These are phyloP conservation scores for Drosophila miranda DNA, from an alignment of 1,140 invertebrate species.

Conservation along the genomic window DNA sequence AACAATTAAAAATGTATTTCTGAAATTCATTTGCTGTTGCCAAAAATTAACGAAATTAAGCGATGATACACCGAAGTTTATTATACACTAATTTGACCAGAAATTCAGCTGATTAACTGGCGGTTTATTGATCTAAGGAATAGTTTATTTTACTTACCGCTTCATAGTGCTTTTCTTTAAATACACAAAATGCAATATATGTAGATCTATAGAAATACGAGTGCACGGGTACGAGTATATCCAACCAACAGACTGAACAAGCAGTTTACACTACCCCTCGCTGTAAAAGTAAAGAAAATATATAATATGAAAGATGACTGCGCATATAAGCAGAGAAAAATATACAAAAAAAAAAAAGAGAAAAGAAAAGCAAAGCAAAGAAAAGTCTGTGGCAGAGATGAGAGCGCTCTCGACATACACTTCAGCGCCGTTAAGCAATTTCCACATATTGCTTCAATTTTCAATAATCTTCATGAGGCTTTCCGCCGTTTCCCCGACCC, in stretches of 20 bases:
- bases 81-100: background rate
- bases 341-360: conserved; percentile 13
- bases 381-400: background rate
- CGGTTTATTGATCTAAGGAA: conserved; percentile 24
- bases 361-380: conserved; percentile 21
- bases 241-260: background rate
- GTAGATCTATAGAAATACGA: background rate
- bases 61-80: background rate
- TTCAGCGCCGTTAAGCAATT: conserved; percentile 59
- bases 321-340: conserved; percentile 25
- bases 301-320: conserved; percentile 44
- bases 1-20: background rate
- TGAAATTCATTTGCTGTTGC: conserved; percentile 2
- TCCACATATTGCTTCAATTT: conserved; percentile 68
- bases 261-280: conserved; percentile 5
- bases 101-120: conserved; percentile 10
- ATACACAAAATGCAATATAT: conserved; percentile 34
- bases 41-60: background rate
- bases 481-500: conserved; percentile 40
- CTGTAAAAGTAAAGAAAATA: conserved; percentile 19
- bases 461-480: conserved; percentile 63
- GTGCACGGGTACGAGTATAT: background rate
- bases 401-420: conserved; percentile 44
- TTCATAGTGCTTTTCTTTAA: conserved; percentile 37
- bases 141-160: conserved; percentile 25